Evolutionary conservation across 2,797 vertebrate genomes (phyloP), one percentile per base, ranked within the genome.

Genomic region (Cyclura pinguis): DNA sequence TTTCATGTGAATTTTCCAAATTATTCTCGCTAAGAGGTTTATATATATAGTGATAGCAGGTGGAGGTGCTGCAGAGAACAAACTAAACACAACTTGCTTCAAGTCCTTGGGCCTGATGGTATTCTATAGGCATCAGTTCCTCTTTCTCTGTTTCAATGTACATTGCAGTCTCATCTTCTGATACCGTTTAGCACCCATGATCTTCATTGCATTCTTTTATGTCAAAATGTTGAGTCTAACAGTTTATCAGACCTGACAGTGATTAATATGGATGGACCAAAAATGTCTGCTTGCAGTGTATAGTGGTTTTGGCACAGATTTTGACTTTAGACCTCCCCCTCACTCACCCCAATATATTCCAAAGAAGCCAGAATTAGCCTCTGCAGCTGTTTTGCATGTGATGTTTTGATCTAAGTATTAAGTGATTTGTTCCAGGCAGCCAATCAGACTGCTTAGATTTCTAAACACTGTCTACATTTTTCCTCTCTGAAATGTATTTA

Each of bases 331-430:
- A 90, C 88, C 92, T 93, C 89, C 24, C 87, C 14, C 1, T 32
- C 67, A 32, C 67, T 69, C 29, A 69, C 67, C 29, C 67, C 67
- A 69, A 4, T 91, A 88, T 89, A 82, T 91, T 92, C 93, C 90
- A 95, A 92, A 32, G 89, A 95, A 94, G 93, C 94, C 93, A 78
- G 80, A 91, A 96, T 95, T 95, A 94, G 88, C 47, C 18, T 93
- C 88, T 93, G 93, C 96, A 96, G 95, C 95, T 96, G 96, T 94
- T 96, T 96, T 94, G 94, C 95, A 94, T 93, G 87, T 88, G 91
- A 92, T 91, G 93, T 93, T 94, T 89, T 86, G 87, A 95, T 80
- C 82, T 95, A 94, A 93, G 93, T 95, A 95, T 95, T 94, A 96
- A 96, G 89, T 9, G 12, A 94, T 94, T 95, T 91, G 93, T 94